A percentile compares a stretch with the other conserved stretches of the same genome.
Evolutionary conservation across 53 echinoderm and acorn worm species (phyloP).

Genomic region (Mesocentrotus franciscanus): DNA sequence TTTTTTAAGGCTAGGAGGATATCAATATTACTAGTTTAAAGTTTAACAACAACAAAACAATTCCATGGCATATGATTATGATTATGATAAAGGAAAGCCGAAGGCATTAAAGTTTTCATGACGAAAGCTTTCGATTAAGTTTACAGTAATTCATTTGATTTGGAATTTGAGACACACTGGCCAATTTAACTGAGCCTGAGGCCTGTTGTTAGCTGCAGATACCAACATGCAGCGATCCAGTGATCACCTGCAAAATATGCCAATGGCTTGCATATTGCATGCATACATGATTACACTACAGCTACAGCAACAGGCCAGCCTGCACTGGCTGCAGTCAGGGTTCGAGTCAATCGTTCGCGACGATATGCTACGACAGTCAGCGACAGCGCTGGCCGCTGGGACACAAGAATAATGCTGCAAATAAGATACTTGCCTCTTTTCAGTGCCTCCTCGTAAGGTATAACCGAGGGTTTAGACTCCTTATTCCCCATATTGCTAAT

Average conservation of each 20-base stretch:
- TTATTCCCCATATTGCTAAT: conserved; percentile 85
- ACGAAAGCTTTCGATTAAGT: no score
- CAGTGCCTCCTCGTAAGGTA: conserved; percentile 87
- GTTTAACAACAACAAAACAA: no score
- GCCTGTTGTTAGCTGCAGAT: no score
- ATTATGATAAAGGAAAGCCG: no score
- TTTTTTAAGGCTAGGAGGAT: no score
- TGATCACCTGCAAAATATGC: not conserved
- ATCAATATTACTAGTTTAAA: no score
- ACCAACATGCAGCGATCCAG: no score
- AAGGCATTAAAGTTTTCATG: no score
- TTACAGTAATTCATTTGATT: no score
- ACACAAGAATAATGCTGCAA: not conserved
- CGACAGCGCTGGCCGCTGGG: not conserved
- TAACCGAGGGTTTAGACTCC: conserved; percentile 86
- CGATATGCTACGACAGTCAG: not conserved
- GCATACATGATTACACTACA: not conserved
- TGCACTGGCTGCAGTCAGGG: not conserved
- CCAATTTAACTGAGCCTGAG: no score
- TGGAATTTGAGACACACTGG: no score
- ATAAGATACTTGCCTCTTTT: conserved; percentile 71
- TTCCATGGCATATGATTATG: no score
- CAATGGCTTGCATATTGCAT: not conserved
- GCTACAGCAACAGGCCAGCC: not conserved
- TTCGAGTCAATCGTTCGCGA: not conserved